Evolutionary conservation across 2,888 invertebrate species (phyloP).

Genomic region (Catocala sponsa): DNA sequence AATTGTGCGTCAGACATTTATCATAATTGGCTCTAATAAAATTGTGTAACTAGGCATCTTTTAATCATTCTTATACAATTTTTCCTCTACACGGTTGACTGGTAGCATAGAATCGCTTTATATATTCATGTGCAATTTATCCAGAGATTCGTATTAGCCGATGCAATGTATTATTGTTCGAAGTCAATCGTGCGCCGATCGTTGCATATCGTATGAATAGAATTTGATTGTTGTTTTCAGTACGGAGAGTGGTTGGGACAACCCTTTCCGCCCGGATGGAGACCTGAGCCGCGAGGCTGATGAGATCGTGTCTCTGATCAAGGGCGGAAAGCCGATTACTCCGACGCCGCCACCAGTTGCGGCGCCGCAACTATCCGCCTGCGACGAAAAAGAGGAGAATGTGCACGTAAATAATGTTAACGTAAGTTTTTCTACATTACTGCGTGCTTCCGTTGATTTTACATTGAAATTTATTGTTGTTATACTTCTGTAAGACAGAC

Average conservation of each 20-base stretch:
- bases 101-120: constrained; percentile 14
- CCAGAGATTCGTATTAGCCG: constrained; percentile 32
- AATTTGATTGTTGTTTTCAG: constrained; percentile 81
- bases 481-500: too few species aligned
- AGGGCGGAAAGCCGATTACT: constrained; percentile 96
- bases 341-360: constrained; percentile 88
- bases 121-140: constrained; percentile 39
- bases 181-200: constrained; percentile 34
- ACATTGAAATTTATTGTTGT: too few species aligned
- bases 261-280: constrained; percentile 98
- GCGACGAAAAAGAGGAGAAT: constrained; percentile 81
- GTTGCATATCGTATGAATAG: constrained; percentile 24
- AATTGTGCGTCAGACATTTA: constrained; percentile 3
- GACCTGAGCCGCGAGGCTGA: constrained; percentile 98
- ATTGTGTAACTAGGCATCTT: constrained; percentile 11
- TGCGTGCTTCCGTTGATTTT: neutral
- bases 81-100: constrained; percentile 22
- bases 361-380: constrained; percentile 86
- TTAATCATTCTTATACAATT: constrained; percentile 17
- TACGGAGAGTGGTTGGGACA: constrained; percentile 98
- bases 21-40: constrained; percentile 11
- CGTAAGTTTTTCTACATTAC: constrained; percentile 62
- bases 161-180: constrained; percentile 39
- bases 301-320: constrained; percentile 97
- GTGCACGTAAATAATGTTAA: constrained; percentile 75